Percentiles rank a stretch among this genome's conserved stretches.
phyloP scores from a whole-genome alignment of 2,888 invertebrate species.

The Margaritifera margaritifera region DNA sequence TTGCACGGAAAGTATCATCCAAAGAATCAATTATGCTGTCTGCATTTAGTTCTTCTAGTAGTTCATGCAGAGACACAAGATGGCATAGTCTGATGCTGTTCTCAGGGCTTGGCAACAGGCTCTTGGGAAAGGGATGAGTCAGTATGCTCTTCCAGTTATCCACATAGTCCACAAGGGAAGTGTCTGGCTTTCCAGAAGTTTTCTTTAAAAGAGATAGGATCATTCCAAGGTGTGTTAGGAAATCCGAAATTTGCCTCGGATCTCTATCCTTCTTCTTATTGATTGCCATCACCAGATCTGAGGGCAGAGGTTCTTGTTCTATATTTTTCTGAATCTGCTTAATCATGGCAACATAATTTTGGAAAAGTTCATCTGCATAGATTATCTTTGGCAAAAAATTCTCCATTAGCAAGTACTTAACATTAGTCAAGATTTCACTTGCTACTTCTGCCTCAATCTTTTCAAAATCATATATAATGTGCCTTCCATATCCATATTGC shows the following conservation, averaged over 20 bases:
- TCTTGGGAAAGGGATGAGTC: slow-evolving; percentile 16
- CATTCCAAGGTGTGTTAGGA: slow-evolving; percentile 39
- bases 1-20: slow-evolving; percentile 19
- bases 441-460: slow-evolving; percentile 35
- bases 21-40: slow-evolving; percentile 34
- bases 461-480: slow-evolving; percentile 33
- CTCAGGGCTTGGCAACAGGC: slow-evolving; percentile 36
- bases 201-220: slow-evolving; percentile 39
- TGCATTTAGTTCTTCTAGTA: slow-evolving; percentile 40
- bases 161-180: slow-evolving; percentile 33
- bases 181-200: slow-evolving; percentile 29
- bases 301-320: slow-evolving; percentile 28
- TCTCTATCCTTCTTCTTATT: slow-evolving; percentile 18
- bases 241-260: slow-evolving; percentile 20
- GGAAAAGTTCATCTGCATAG: slow-evolving; percentile 45
- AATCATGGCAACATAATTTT: slow-evolving; percentile 29
- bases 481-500: slow-evolving; percentile 26
- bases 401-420: slow-evolving; percentile 18
- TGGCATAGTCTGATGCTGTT: slow-evolving; percentile 37
- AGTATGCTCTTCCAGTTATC: slow-evolving; percentile 23
- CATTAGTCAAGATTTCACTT: slow-evolving; percentile 20
- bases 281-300: slow-evolving; percentile 21
- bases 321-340: slow-evolving; percentile 16
- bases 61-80: slow-evolving; percentile 34
- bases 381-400: slow-evolving; percentile 25